phyloP scores from a whole-genome alignment of 1,140 invertebrate genomes.

The Trichoplusia ni region DNA sequence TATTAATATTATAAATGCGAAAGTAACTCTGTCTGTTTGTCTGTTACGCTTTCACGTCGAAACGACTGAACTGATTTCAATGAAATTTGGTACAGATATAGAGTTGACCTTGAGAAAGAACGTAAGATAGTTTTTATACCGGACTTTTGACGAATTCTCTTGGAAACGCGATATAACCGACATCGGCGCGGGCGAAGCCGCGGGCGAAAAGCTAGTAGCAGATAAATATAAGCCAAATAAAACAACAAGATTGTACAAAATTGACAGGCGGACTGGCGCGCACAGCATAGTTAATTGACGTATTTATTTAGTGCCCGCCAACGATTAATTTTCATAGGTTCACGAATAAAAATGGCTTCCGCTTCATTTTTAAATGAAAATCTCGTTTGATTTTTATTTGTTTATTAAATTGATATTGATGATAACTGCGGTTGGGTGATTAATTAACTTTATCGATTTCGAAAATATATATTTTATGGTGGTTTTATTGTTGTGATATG shows the following conservation, averaged over 20 bases:
- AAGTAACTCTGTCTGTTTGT: too few relatives aligned
- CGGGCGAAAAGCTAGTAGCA: too few relatives aligned
- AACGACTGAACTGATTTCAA: too few relatives aligned
- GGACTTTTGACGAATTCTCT: too few relatives aligned
- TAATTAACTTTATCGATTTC: neutral
- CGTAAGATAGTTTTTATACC: too few relatives aligned
- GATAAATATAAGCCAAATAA: neutral
- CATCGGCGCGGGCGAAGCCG: too few relatives aligned
- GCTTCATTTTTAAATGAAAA: neutral
- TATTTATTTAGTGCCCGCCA: neutral
- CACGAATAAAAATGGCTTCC: constrained; percentile 23
- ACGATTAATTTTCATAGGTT: constrained; percentile 14
- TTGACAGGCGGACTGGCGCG: constrained; percentile 16
- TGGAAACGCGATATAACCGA: too few relatives aligned
- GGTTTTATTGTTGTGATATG: neutral
- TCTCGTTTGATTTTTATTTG: neutral
- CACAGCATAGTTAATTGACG: constrained; percentile 6
- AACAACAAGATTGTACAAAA: neutral
- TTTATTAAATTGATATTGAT: constrained; percentile 5
- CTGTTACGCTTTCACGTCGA: too few relatives aligned
- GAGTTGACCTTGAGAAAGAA: too few relatives aligned
- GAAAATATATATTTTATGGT: too few relatives aligned
- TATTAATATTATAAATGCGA: too few relatives aligned
- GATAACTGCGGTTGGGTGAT: neutral
- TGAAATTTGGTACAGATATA: too few relatives aligned